These are phyloP conservation scores for Eutolmus rufibarbis DNA, from an alignment of 2,888 invertebrate genomes.

Conservation along the genomic window DNA sequence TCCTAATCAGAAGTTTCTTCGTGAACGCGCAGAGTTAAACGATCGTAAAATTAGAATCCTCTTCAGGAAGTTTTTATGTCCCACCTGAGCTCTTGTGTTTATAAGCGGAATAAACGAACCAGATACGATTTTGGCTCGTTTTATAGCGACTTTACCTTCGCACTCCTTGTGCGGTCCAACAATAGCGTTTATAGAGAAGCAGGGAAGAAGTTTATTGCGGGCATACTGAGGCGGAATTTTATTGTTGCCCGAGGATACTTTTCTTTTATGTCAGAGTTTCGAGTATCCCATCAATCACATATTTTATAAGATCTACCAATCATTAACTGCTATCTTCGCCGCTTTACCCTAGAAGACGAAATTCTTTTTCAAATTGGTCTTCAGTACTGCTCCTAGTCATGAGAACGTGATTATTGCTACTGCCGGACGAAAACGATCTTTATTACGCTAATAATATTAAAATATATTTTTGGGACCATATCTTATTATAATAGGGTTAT, in stretches of 20 bases:
- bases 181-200: background rate
- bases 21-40: slow-evolving; percentile 14
- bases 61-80: slow-evolving; percentile 15
- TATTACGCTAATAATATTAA: background rate
- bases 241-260: background rate
- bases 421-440: background rate
- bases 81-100: slow-evolving; percentile 9
- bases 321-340: background rate
- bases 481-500: no score
- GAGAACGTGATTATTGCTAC: background rate
- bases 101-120: slow-evolving; percentile 3
- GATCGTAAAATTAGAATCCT: slow-evolving; percentile 31
- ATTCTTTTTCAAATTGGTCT: background rate
- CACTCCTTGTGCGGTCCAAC: background rate
- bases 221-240: background rate
- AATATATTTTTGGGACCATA: no score
- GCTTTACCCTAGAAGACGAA: background rate
- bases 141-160: background rate
- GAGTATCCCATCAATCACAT: background rate
- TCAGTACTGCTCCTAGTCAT: background rate
- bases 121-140: background rate
- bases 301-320: background rate
- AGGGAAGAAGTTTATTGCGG: background rate
- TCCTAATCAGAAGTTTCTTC: slow-evolving; percentile 11
- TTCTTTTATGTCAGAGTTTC: background rate